Evolutionary conservation across 2,888 invertebrate species (phyloP).

Genomic region (Globia sparganii): DNA sequence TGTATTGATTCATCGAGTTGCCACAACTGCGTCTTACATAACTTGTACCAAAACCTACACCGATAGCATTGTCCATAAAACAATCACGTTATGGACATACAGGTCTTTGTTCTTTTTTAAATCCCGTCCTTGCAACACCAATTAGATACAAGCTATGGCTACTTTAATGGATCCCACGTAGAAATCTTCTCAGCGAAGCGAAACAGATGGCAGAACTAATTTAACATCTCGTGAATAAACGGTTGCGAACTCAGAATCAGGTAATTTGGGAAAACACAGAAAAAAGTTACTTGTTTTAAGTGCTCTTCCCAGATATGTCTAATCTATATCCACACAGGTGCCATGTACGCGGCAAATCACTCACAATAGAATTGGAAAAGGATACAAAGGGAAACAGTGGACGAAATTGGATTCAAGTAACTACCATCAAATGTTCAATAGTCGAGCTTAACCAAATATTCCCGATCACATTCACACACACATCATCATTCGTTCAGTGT

Average conservation of each 20-base stretch:
- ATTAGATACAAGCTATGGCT: conserved; percentile 43
- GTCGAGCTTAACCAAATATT: neutral
- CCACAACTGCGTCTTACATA: conserved; percentile 48
- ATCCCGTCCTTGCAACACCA: conserved; percentile 53
- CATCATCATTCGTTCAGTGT: too few relatives aligned
- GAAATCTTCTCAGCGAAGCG: conserved; percentile 35
- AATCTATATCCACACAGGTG: too few relatives aligned
- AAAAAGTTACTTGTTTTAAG: neutral
- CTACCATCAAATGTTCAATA: neutral
- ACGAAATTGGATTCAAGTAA: neutral
- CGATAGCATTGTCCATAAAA: conserved; percentile 58
- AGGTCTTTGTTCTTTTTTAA: conserved; percentile 47
- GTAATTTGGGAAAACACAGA: neutral
- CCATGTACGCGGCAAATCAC: too few relatives aligned
- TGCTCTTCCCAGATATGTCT: too few relatives aligned
- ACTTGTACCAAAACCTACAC: conserved; percentile 41
- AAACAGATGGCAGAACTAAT: conserved; percentile 51
- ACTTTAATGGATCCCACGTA: conserved; percentile 40
- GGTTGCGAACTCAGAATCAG: conserved; percentile 27
- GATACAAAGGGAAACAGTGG: neutral
- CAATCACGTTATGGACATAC: conserved; percentile 47
- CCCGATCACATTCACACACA: too few relatives aligned
- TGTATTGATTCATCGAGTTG: conserved; percentile 1
- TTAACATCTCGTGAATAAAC: conserved; percentile 33
- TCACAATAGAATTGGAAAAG: neutral